Evolutionary conservation across 1,140 invertebrate genomes (phyloP), one percentile per base, ranked within the genome.

Genomic region (Ceratitis capitata): DNA sequence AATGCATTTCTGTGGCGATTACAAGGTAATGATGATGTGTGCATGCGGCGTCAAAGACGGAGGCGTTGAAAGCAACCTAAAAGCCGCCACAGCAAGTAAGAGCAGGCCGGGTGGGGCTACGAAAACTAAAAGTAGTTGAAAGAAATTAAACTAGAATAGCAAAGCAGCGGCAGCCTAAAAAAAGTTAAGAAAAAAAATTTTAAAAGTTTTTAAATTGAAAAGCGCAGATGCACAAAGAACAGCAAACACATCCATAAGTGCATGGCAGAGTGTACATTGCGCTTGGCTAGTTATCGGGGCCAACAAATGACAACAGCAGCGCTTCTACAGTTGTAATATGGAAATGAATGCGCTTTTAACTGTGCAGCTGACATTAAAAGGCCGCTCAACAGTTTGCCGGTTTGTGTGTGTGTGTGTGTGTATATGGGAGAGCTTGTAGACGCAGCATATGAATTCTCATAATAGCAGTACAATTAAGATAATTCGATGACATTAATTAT

Each of bases 1-100:
- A 61, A 84, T 86, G 85, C 85, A 86, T 86, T 86, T 85, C n/a
- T 84, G 83, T 78, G 47, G 82, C 39, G 82, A 83, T 83, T 83
- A 83, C 82, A 83, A 83, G 29, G 39, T 78, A 78, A 78, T 78
- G 69, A 78, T 78, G 69, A 78, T 78, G 69, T 78, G 69, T 78
- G 69, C n/a, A 19, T 19, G 35, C 69, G 49, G 82, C 47, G 51
- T 45, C 82, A 56, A 83, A 56, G 29, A 83, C 49, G 47, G 29
- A 83, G 23, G 51, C 69, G 69, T 78, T 78, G 69, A 78, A 78
- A 78, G 69, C 39, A 23, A 35, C 10, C 23, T 45, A 9, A 78
- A 78, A 78, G 16, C 35, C 19, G 35, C 32, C 6, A 26, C 39
- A 9, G 69, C 16, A 19, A 23, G n/a, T 23, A 23, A 14, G n/a